phyloP scores from a whole-genome alignment of 1,140 invertebrate species.

The Bombus waltoni region DNA sequence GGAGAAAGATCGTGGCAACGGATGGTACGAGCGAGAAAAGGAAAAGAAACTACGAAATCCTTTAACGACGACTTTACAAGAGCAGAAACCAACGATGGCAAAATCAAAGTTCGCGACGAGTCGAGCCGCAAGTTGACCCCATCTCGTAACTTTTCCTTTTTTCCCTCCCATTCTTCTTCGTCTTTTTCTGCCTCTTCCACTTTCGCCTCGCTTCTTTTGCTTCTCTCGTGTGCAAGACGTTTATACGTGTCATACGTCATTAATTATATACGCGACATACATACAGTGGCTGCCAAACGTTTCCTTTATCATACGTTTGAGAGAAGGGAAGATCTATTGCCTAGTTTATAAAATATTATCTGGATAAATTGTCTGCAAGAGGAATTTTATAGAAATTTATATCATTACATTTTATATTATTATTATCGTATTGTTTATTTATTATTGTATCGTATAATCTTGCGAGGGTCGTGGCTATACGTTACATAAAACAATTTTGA shows the following conservation, averaged over 20 bases:
- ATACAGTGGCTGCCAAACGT: background rate
- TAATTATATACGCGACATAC: slow-evolving; percentile 1
- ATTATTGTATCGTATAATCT: no score
- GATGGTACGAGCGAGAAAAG: background rate
- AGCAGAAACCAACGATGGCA: slow-evolving; percentile 47
- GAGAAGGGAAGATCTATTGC: background rate
- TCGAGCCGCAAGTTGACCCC: slow-evolving; percentile 51
- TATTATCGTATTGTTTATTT: no score
- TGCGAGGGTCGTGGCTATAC: no score
- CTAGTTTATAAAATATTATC: background rate
- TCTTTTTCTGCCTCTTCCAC: background rate
- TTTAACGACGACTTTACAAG: slow-evolving; percentile 57
- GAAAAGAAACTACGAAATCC: slow-evolving; percentile 8
- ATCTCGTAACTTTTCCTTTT: slow-evolving; percentile 13
- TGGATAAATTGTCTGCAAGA: no score
- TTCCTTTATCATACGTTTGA: background rate
- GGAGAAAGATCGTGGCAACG: slow-evolving; percentile 4
- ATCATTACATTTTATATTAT: background rate
- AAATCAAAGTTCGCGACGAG: slow-evolving; percentile 51
- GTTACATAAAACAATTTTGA: background rate
- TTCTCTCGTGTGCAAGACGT: background rate
- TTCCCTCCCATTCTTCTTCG: background rate
- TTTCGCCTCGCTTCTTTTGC: background rate
- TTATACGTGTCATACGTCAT: slow-evolving; percentile 17
- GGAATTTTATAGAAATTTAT: background rate